Evolutionary conservation across 2,888 invertebrate genomes (phyloP).

Genomic region (Meiosimyza platycephala): DNA sequence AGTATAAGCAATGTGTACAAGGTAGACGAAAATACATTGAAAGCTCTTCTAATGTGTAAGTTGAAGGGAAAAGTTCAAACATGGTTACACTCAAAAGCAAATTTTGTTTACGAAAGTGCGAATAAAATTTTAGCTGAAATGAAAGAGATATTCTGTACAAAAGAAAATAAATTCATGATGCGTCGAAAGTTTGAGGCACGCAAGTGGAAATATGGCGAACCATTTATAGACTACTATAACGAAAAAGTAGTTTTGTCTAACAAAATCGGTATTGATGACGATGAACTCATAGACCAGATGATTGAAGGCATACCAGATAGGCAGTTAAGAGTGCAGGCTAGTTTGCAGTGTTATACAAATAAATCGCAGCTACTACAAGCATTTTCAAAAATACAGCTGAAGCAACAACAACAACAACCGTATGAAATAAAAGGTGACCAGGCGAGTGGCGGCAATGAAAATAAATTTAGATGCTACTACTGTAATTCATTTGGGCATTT

Average conservation of each 20-base stretch:
- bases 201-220: slow-evolving; percentile 24
- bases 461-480: slow-evolving; percentile 36
- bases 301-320: slow-evolving; percentile 38
- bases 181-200: background rate
- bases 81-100: slow-evolving; percentile 33
- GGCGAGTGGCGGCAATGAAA: background rate
- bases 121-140: slow-evolving; percentile 15
- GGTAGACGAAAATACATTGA: slow-evolving; percentile 1
- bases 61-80: slow-evolving; percentile 36
- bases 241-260: slow-evolving; percentile 29
- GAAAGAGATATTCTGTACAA: slow-evolving; percentile 11
- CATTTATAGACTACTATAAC: slow-evolving; percentile 24
- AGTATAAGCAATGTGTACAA: background rate
- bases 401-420: too few relatives aligned
- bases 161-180: slow-evolving; percentile 25
- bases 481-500: slow-evolving; percentile 39
- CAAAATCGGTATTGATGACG: slow-evolving; percentile 28
- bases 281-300: slow-evolving; percentile 36
- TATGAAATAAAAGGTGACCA: background rate
- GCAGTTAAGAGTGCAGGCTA: slow-evolving; percentile 29
- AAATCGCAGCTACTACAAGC: slow-evolving; percentile 34
- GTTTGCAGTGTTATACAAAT: slow-evolving; percentile 29
- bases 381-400: slow-evolving; percentile 34
- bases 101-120: slow-evolving; percentile 11
- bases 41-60: slow-evolving; percentile 27